Percentiles rank a stretch among this genome's conserved stretches.
Conservation (phyloP, 2,888 invertebrate species). For the Standfussiana lucernea region DNA sequence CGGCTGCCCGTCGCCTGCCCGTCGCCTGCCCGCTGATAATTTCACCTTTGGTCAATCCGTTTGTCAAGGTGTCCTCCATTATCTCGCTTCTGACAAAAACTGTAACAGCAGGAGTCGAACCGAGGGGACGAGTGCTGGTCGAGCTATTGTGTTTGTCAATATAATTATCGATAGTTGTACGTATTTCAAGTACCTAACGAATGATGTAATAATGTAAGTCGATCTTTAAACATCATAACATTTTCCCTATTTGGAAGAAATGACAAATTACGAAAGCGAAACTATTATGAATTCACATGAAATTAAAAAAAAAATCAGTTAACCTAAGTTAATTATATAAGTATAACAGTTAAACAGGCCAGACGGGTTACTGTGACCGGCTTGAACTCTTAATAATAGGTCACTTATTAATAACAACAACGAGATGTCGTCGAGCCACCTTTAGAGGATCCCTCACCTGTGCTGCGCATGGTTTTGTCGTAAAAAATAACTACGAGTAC, state of each 20-base stretch:
- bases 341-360: not conserved
- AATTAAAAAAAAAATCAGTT: not conserved
- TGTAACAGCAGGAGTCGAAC: slow-evolving; percentile 12
- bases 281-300: not conserved
- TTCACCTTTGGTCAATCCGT: not conserved
- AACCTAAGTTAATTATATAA: not conserved
- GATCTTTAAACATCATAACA: not conserved
- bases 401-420: slow-evolving; percentile 1
- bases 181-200: not conserved
- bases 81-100: slow-evolving; percentile 7
- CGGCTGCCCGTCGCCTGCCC: slow-evolving; percentile 1
- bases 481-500: not conserved
- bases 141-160: not conserved
- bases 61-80: slow-evolving; percentile 25
- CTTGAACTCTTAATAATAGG: not conserved
- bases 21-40: slow-evolving; percentile 2
- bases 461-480: not conserved
- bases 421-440: not conserved
- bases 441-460: not conserved
- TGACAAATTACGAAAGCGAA: not conserved
- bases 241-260: not conserved
- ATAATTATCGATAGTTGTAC: not conserved
- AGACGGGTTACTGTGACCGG: not conserved
- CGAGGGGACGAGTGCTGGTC: not conserved
- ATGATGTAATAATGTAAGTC: not conserved